These are phyloP conservation scores for Chiloscyllium punctatum DNA, from an alignment of 2,797 vertebrate species.

Conservation along the genomic window DNA sequence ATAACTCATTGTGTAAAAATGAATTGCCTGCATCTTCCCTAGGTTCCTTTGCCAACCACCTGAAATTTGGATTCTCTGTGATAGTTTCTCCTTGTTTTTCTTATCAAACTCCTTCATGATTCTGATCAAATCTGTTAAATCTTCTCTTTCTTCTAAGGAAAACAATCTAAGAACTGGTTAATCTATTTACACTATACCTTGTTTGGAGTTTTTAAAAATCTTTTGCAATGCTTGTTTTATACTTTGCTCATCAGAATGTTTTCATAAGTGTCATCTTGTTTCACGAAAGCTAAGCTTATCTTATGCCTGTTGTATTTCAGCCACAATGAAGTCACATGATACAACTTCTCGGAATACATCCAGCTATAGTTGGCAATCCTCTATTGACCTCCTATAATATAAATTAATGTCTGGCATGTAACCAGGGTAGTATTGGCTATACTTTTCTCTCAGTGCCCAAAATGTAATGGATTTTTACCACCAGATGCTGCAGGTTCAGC, in stretches of 20 bases:
- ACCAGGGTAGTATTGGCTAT: background rate
- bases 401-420: background rate
- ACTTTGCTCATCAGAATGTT: background rate
- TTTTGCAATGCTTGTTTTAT: background rate
- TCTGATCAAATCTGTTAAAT: background rate
- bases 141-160: background rate
- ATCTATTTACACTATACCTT: background rate
- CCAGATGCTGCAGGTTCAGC: slow-evolving; percentile 8
- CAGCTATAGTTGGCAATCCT: background rate
- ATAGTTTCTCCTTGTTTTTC: background rate
- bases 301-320: background rate
- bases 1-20: background rate
- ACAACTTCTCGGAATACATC: background rate
- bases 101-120: background rate
- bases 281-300: background rate
- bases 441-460: background rate
- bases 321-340: background rate
- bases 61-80: background rate
- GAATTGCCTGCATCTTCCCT: background rate
- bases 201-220: background rate
- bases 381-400: background rate
- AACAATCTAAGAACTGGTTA: background rate
- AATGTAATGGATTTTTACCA: background rate
- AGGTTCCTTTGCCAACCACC: background rate
- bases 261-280: background rate